Conservation (phyloP, 2,797 vertebrate genomes). For the Rallus crepitans region DNA sequence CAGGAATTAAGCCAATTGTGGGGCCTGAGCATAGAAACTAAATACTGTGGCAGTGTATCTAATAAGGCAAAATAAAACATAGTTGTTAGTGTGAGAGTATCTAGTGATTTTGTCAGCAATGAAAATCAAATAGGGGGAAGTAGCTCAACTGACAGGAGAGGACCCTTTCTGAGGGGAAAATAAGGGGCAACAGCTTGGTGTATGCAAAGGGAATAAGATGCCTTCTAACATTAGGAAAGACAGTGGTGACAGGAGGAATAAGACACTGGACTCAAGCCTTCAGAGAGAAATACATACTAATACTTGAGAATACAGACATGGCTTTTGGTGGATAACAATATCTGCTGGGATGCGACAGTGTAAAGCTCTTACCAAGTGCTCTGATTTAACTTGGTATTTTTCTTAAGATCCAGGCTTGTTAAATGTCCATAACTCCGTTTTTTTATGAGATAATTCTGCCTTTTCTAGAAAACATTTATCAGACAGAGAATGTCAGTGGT, state of each 20-base stretch:
- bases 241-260: not conserved
- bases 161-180: not conserved
- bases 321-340: not conserved
- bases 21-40: not conserved
- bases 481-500: not conserved
- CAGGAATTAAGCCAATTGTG: not conserved
- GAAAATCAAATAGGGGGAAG: not conserved
- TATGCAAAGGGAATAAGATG: not conserved
- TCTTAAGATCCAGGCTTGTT: not conserved
- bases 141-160: not conserved
- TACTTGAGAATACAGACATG: not conserved
- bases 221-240: not conserved
- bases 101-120: not conserved
- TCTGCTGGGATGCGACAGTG: not conserved
- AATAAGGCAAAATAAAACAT: not conserved
- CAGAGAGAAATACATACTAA: not conserved
- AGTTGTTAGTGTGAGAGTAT: not conserved
- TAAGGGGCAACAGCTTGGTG: not conserved
- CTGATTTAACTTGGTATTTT: not conserved
- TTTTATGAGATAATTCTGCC: not conserved
- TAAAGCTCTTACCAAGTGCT: not conserved
- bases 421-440: not conserved
- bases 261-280: not conserved
- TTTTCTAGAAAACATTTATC: constrained; percentile 11
- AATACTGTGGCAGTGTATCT: not conserved